A percentile compares a stretch with the other conserved stretches of the same genome.
Evolutionary conservation across 2,888 invertebrate genomes (phyloP).

Genomic region (Disparrhopalites patrizii): DNA sequence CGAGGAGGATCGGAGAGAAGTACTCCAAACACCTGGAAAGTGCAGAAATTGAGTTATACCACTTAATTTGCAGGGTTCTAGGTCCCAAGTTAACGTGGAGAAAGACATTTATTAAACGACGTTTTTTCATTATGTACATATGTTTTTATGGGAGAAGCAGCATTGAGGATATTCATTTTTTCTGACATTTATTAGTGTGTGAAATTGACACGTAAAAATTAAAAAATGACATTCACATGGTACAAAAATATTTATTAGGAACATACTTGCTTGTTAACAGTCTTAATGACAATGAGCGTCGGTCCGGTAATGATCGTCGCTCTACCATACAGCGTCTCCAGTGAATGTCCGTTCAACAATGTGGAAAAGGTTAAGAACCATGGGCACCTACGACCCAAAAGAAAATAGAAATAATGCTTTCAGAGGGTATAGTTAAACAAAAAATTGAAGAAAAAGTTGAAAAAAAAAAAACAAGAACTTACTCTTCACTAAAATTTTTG

Average conservation of each 20-base stretch:
- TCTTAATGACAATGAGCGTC: constrained; percentile 27
- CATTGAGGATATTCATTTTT: too few relatives aligned
- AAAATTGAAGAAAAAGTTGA: neutral
- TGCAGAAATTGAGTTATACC: too few relatives aligned
- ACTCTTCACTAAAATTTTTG: constrained; percentile 12
- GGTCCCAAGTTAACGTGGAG: too few relatives aligned
- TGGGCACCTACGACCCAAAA: neutral
- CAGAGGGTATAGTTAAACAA: neutral
- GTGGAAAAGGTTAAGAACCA: constrained; percentile 27
- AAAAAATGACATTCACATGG: too few relatives aligned
- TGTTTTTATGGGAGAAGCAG: too few relatives aligned
- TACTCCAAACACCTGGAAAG: constrained; percentile 31
- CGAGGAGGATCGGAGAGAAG: constrained; percentile 23
- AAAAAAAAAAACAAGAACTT: constrained; percentile 11
- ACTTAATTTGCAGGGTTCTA: too few relatives aligned
- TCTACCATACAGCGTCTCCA: constrained; percentile 26
- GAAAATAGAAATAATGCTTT: neutral
- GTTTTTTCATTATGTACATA: too few relatives aligned
- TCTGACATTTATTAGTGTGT: too few relatives aligned
- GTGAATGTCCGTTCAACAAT: constrained; percentile 24
- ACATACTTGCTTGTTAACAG: constrained; percentile 22
- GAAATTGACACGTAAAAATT: too few relatives aligned
- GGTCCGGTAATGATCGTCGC: constrained; percentile 21
- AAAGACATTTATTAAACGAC: too few relatives aligned
- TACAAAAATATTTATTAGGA: too few relatives aligned